Base-by-base conservation (phyloP, 2,113 vertebrate species). In the Passer domesticus region DNA sequence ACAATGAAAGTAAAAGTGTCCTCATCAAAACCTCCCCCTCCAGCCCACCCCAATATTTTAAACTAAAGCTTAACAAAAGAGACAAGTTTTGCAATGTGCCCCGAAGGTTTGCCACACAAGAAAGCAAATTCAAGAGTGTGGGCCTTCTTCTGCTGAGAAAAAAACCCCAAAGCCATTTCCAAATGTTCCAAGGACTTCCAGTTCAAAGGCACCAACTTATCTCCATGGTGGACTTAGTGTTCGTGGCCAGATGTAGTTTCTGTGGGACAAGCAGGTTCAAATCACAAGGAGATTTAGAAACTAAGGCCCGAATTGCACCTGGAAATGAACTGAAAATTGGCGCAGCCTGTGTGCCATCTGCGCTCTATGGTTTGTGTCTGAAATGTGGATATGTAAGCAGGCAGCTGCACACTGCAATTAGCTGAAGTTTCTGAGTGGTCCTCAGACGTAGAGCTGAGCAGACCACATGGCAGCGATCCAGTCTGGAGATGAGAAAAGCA, bases 361-460 rank as follows among this genome's bases (percentile, higher is more conserved):
- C 83, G 67, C 80, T 96, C 95, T 89, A 93, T 89, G 96, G 95
- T 96, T 96, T 95, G 94, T 92, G 83, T 96, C 85, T 96, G 94
- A 96, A 96, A 96, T 92, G 95, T 93, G 95, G 96, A 89, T 97
- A 64, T 96, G 94, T 75, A 94, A 97, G 96, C 95, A 97, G 95
- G 94, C 96, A 96, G 96, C 94, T 97, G 94, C 94, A 96, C 68
- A 11, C 95, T 95, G 95, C 95, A 96, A 96, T 97, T 96, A 96
- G 90, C 95, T 96, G 95, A 96, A 96, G 95, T 96, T 97, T 96
- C 95, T 95, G 95, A 95, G 94, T 96, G 96, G 93, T 96, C 95
- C 96, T 97, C 96, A 96, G 96, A 96, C 90, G 17, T 92, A 66
- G 94, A 81, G 93, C 94, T 95, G 95, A 97, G 96, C 96, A 95